A percentile compares a stretch with the other conserved stretches of the same genome.
Conservation (phyloP, 2,888 invertebrate genomes). For the Acleris literana region DNA sequence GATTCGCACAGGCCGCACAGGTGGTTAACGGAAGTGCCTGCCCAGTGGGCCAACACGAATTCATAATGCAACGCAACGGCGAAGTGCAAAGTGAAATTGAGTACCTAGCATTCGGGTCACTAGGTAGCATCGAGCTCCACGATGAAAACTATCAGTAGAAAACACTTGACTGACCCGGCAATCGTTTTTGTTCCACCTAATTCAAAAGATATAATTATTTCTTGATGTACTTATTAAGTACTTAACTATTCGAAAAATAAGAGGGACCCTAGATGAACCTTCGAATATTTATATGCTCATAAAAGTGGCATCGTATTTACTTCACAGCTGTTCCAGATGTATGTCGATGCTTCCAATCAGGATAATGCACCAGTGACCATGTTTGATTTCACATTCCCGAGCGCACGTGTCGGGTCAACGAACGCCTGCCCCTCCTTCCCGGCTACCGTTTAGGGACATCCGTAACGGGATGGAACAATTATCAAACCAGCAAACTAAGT, state of each 20-base stretch:
- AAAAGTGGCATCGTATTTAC: background rate
- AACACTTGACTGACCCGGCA: slow-evolving; percentile 4
- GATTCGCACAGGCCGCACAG: background rate
- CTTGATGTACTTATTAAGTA: no score
- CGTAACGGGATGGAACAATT: slow-evolving; percentile 23
- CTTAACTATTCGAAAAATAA: no score
- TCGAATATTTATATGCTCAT: background rate
- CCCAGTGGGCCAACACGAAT: slow-evolving; percentile 25
- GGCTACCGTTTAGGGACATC: slow-evolving; percentile 27
- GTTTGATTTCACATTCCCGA: slow-evolving; percentile 21
- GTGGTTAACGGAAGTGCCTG: slow-evolving; percentile 19
- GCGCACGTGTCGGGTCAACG: slow-evolving; percentile 40
- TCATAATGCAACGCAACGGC: slow-evolving; percentile 40
- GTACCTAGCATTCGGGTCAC: slow-evolving; percentile 67
- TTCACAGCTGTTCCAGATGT: background rate
- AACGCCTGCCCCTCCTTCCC: slow-evolving; percentile 35
- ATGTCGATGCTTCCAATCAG: background rate
- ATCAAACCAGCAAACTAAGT: background rate
- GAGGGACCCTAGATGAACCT: no score
- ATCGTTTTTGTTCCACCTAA: background rate
- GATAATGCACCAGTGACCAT: background rate
- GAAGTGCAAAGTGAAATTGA: slow-evolving; percentile 64
- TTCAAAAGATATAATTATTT: background rate
- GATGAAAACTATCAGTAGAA: background rate
- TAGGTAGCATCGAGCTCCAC: slow-evolving; percentile 46